These are phyloP conservation scores for Caenorhabditis sp. DNA, from an alignment of 2,888 invertebrate genomes.

Conservation along the genomic window DNA sequence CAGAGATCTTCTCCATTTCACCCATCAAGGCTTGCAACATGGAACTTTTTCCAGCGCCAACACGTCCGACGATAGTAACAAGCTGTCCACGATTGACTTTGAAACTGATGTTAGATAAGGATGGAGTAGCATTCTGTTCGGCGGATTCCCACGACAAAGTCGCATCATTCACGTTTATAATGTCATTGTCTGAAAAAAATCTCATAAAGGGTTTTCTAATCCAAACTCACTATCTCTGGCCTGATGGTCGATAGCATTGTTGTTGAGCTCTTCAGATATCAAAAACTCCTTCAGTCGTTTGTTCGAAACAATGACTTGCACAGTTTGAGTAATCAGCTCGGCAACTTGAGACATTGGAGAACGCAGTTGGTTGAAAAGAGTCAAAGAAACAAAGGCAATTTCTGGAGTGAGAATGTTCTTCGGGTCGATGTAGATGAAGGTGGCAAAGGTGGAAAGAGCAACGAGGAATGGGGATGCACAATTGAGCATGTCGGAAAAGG, in stretches of 20 bases:
- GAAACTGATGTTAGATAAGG: constrained; percentile 86
- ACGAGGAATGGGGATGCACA: constrained; percentile 81
- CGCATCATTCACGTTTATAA: constrained; percentile 73
- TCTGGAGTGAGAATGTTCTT: constrained; percentile 83
- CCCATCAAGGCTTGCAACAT: constrained; percentile 88
- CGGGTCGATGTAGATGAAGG: constrained; percentile 78
- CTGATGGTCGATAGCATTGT: constrained; percentile 58
- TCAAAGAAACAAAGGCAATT: constrained; percentile 96
- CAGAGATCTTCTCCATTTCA: constrained; percentile 86
- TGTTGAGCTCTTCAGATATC: constrained; percentile 70
- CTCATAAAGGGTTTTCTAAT: no score
- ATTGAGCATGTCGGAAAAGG: constrained; percentile 82
- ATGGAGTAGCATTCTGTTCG: constrained; percentile 50
- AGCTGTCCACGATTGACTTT: constrained; percentile 78
- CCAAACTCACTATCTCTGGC: constrained; percentile 72
- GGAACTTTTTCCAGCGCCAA: constrained; percentile 81
- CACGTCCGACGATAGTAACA: constrained; percentile 81
- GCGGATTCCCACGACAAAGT: constrained; percentile 75
- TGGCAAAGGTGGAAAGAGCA: constrained; percentile 81
- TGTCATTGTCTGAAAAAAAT: constrained; percentile 74
- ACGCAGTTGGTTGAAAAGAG: constrained; percentile 97
- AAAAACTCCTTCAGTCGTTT: constrained; percentile 80
- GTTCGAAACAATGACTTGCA: constrained; percentile 81
- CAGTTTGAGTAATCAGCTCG: constrained; percentile 82
- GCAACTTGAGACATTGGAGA: constrained; percentile 95